phyloP scores from a whole-genome alignment of 1,140 invertebrate genomes.

The Lutraria rhynchaena region DNA sequence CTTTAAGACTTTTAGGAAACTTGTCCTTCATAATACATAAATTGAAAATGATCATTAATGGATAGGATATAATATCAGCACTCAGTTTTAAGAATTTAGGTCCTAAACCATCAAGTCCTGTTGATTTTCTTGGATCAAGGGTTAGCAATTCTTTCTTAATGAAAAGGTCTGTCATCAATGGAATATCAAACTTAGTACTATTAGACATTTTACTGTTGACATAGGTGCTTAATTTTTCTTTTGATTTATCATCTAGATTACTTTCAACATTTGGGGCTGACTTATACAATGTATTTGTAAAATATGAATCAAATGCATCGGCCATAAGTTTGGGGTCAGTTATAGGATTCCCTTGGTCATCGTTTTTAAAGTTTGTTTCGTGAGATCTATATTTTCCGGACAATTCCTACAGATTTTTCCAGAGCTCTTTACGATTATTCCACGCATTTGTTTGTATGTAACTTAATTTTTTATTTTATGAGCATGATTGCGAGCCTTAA shows the following conservation, averaged over 20 bases:
- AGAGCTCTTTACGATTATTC: not conserved
- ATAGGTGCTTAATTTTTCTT: not conserved
- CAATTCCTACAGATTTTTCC: not conserved
- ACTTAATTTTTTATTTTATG: not conserved
- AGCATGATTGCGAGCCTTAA: not conserved
- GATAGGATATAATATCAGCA: not conserved
- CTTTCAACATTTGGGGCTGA: not conserved
- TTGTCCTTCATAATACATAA: not conserved
- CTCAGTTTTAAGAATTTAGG: conserved; percentile 6
- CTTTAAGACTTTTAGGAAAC: conserved; percentile 10
- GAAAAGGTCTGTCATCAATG: not conserved
- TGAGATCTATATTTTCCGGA: not conserved
- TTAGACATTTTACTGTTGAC: not conserved
- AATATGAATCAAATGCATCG: too few species aligned
- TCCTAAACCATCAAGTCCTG: not conserved
- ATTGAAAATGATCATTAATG: not conserved
- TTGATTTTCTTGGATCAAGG: not conserved
- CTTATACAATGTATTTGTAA: not conserved
- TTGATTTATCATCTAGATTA: not conserved
- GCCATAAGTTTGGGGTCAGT: too few species aligned
- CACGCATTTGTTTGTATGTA: not conserved
- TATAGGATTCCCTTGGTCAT: too few species aligned
- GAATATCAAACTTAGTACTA: not conserved
- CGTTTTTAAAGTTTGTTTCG: not conserved
- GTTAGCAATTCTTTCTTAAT: not conserved